Percentiles rank a stretch among this genome's conserved stretches.
These are phyloP conservation scores for Marisa cornuarietis DNA, from an alignment of 1,140 invertebrate genomes.

Conservation along the genomic window DNA sequence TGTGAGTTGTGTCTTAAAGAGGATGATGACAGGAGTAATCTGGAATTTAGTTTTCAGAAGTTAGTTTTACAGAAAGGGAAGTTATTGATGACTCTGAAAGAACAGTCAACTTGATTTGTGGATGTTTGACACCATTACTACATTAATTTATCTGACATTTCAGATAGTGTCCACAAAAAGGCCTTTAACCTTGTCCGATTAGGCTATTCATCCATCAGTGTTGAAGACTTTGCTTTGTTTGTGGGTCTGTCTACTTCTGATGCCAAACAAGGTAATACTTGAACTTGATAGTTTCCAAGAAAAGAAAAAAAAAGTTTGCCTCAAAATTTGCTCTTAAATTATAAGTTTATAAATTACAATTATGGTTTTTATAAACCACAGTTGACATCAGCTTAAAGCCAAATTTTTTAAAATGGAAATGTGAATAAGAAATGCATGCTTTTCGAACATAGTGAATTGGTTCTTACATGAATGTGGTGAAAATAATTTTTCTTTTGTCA, in stretches of 20 bases:
- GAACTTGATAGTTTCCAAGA: neutral
- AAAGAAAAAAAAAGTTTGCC: too few species aligned
- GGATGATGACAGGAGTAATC: too few species aligned
- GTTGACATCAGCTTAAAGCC: too few species aligned
- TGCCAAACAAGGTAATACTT: conserved; percentile 67
- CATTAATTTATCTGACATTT: conserved; percentile 9
- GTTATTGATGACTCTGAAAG: neutral
- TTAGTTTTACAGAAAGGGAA: neutral
- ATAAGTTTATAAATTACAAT: neutral
- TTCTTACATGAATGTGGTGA: neutral
- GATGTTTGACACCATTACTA: neutral
- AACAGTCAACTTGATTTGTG: neutral
- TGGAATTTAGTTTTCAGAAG: neutral
- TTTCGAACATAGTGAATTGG: too few species aligned
- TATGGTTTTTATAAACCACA: too few species aligned
- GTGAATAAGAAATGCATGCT: too few species aligned
- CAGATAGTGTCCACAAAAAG: neutral
- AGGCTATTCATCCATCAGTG: conserved; percentile 84
- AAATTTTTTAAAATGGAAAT: too few species aligned
- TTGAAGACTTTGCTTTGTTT: conserved; percentile 77
- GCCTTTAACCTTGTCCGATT: conserved; percentile 51
- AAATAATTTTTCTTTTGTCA: neutral
- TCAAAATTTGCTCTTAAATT: neutral
- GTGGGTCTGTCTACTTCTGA: conserved; percentile 76
- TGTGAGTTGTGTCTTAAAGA: too few species aligned